Evolutionary conservation across 1,140 invertebrate species (phyloP), one percentile per base, ranked within the genome.

Genomic region (Meloidogyne hapla): DNA sequence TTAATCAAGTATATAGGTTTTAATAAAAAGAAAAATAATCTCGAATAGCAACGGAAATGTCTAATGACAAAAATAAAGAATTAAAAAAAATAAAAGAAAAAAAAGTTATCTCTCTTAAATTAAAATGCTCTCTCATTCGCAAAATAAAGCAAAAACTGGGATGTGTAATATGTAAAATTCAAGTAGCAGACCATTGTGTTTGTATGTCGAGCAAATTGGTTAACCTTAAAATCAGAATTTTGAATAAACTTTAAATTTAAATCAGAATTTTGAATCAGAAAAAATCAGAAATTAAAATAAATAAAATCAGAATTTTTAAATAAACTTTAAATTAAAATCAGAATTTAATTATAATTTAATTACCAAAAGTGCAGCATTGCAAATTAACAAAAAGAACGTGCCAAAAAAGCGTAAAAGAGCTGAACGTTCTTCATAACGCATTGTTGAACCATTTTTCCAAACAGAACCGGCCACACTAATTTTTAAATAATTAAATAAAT

Each of bases 381-480:
- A 80, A 13, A 79, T 21, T 18, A 82, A 33, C 42, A 82, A 45
- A 25, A 80, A 74, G 74, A 82, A 80, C 10, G 75, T 76, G 25
- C 80, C 79, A 10, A 80, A 68, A 48, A 80, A 80, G 33, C 79
- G 80, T 13, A 79, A 45, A 40, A 80, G 71, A n/a, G 79, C 79
- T 26, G 79, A 66, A 66, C 42, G 82, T 62, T 80, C 80, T 23
- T 79, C 79, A 28, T 82, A 80, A 40, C 78, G 38, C 21, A 78
- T 82, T 21, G 45, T 78, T 15, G 80, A 82, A 28, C 79, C 79
- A 33, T 82, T 80, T 73, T 80, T 80, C 79, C 79, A 80, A 9
- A 80, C 79, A 21, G 79, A 80, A 13, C 71, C 71, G 4, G 71
- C 71, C 62, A 78, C 77, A 65, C 48, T 56, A n/a, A 56, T n/a